A percentile compares a stretch with the other conserved stretches of the same genome.
Conservation (phyloP, 2,888 invertebrate species). For the Leptopilina syphax region DNA sequence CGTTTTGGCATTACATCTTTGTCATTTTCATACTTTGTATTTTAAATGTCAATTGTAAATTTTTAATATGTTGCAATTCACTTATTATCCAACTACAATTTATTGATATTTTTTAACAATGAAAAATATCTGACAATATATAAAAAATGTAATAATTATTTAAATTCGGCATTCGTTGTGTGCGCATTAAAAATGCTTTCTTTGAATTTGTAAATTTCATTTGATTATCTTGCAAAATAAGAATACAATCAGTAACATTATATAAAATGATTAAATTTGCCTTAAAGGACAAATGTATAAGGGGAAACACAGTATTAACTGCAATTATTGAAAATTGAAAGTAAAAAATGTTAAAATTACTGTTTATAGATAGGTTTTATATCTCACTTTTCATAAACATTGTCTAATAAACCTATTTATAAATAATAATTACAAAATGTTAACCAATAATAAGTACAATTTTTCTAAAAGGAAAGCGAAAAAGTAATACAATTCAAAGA, state of each 20-base stretch:
- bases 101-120: background rate
- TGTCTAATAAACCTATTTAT: too few relatives aligned
- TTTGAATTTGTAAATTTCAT: background rate
- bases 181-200: background rate
- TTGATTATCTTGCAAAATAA: slow-evolving; percentile 15
- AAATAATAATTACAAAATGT: background rate
- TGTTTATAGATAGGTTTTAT: background rate
- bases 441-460: slow-evolving; percentile 1
- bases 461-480: background rate
- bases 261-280: too few relatives aligned
- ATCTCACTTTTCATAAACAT: too few relatives aligned
- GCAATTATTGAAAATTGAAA: background rate
- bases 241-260: too few relatives aligned
- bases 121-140: background rate
- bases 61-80: too few relatives aligned
- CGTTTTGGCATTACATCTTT: too few relatives aligned
- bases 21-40: too few relatives aligned
- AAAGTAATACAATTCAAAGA: background rate
- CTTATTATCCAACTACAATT: background rate
- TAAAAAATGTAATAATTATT: background rate
- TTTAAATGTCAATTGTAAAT: too few relatives aligned
- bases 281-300: background rate
- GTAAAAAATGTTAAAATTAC: slow-evolving; percentile 14
- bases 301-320: background rate
- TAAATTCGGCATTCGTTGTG: background rate